Conservation (phyloP, 2,113 vertebrate species). For the Bagarius yarrelli region DNA sequence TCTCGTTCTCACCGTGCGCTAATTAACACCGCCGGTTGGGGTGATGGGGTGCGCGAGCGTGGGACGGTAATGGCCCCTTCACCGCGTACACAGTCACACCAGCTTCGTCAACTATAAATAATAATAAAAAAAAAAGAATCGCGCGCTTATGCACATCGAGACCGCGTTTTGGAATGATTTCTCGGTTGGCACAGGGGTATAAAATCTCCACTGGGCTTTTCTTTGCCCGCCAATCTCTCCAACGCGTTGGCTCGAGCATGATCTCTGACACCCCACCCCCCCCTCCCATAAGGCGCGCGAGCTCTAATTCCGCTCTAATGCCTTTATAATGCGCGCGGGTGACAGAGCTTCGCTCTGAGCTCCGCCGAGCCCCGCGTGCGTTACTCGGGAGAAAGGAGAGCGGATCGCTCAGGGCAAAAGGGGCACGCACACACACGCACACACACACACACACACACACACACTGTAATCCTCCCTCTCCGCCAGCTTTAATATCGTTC, state of each 20-base stretch:
- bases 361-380: constrained; percentile 43
- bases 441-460: constrained; percentile 6
- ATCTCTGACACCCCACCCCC: constrained; percentile 1
- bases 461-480: constrained; percentile 44
- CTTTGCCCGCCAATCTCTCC: constrained; percentile 1
- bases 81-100: neutral
- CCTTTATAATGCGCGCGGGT: constrained; percentile 56
- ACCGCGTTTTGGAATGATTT: neutral
- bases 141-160: neutral
- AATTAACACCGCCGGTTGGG: constrained; percentile 33
- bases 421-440: neutral
- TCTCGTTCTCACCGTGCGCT: constrained; percentile 37
- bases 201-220: constrained; percentile 11
- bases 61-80: neutral
- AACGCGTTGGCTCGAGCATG: neutral
- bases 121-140: too few relatives aligned
- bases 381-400: constrained; percentile 23
- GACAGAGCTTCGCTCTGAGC: constrained; percentile 45
- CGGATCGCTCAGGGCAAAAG: constrained; percentile 24
- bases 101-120: neutral
- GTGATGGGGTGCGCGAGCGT: neutral
- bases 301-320: constrained; percentile 58
- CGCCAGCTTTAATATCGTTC: constrained; percentile 28
- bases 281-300: constrained; percentile 3
- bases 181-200: neutral